These are phyloP conservation scores for Coregonus suidteri DNA, from an alignment of 2,797 vertebrate genomes.

Conservation along the genomic window DNA sequence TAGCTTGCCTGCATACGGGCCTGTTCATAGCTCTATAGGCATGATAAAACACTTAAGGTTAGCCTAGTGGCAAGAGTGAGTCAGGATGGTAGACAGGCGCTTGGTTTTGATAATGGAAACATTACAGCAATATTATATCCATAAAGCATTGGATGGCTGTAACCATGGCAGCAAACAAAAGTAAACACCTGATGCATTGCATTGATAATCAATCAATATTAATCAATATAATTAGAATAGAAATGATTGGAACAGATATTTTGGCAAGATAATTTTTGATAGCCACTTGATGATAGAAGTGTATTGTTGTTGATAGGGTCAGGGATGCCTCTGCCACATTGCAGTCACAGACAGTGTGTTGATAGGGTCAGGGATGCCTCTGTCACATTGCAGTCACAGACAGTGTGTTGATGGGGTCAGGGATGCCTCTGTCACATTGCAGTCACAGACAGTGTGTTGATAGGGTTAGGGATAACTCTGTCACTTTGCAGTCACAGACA, in stretches of 20 bases:
- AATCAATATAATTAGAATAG: background rate
- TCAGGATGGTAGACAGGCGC: constrained; percentile 36
- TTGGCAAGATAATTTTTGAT: too few species aligned
- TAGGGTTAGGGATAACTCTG: too few species aligned
- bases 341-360: too few species aligned
- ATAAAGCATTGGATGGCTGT: background rate
- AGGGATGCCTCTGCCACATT: too few species aligned
- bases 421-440: too few species aligned
- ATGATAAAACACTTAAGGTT: constrained; percentile 44
- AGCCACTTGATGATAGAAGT: too few species aligned
- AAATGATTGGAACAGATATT: background rate
- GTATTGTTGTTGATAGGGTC: background rate
- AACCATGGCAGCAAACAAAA: constrained; percentile 10
- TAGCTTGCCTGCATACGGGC: too few species aligned
- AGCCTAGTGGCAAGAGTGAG: constrained; percentile 40
- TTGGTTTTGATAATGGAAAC: constrained; percentile 16
- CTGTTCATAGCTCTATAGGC: background rate
- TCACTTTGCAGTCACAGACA: too few species aligned
- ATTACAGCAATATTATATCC: constrained; percentile 8
- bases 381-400: too few species aligned
- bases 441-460: too few species aligned
- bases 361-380: too few species aligned
- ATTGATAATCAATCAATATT: background rate
- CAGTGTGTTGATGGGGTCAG: too few species aligned
- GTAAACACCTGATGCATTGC: constrained; percentile 23